Evolutionary conservation across 2,113 vertebrate genomes (phyloP).

Genomic region (Chrysemys picta): DNA sequence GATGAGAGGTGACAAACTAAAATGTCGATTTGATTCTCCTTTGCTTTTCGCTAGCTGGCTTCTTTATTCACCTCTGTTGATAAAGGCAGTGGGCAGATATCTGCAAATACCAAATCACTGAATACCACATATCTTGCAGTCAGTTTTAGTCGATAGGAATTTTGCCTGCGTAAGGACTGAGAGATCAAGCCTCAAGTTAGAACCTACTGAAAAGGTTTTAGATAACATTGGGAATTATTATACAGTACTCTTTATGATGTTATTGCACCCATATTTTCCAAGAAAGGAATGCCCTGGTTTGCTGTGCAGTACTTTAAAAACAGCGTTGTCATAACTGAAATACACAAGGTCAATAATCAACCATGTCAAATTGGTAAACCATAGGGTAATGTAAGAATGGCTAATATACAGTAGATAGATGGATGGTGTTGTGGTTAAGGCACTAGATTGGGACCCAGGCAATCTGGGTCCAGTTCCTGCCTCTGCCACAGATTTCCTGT

Average conservation of each 20-base stretch:
- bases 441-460: background rate
- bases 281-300: background rate
- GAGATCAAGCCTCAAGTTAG: background rate
- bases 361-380: background rate
- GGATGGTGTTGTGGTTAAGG: background rate
- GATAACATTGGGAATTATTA: background rate
- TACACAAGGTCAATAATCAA: background rate
- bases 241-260: background rate
- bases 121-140: background rate
- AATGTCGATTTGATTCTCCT: background rate
- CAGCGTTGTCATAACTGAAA: too few relatives aligned
- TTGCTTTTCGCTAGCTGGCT: background rate
- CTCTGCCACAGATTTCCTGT: background rate
- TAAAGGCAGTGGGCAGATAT: background rate
- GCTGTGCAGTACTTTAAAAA: too few relatives aligned
- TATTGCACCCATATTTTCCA: background rate
- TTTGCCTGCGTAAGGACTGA: background rate
- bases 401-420: background rate
- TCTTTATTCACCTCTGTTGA: background rate
- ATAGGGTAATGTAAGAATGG: background rate
- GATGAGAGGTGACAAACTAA: background rate
- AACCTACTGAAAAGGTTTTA: background rate
- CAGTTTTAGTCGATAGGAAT: background rate
- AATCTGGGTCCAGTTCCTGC: too few relatives aligned
- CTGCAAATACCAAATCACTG: background rate